These are phyloP conservation scores for Drosophila baimaii DNA, from an alignment of 1,140 invertebrate genomes.

Conservation along the genomic window DNA sequence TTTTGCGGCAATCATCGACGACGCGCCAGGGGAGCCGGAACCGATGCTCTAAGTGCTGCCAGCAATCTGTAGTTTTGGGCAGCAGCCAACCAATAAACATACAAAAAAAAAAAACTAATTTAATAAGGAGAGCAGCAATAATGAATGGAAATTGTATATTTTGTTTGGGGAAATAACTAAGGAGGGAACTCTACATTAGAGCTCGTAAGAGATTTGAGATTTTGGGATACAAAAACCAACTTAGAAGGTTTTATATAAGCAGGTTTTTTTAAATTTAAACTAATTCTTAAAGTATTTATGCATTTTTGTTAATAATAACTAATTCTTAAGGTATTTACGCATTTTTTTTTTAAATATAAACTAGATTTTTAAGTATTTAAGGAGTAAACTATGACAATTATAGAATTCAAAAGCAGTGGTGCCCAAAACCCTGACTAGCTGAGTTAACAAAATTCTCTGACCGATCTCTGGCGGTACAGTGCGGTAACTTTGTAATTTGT, in stretches of 20 bases:
- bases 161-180: slow-evolving; percentile 11
- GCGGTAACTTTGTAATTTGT: too few relatives aligned
- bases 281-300: too few relatives aligned
- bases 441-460: too few relatives aligned
- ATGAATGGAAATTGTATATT: slow-evolving; percentile 17
- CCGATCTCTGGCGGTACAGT: too few relatives aligned
- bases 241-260: neutral
- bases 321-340: too few relatives aligned
- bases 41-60: slow-evolving; percentile 57
- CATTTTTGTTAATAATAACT: too few relatives aligned
- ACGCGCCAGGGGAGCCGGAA: slow-evolving; percentile 36
- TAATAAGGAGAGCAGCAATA: slow-evolving; percentile 25
- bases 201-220: neutral
- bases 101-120: slow-evolving; percentile 53
- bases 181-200: neutral
- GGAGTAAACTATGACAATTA: neutral
- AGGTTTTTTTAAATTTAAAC: too few relatives aligned
- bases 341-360: neutral
- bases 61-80: slow-evolving; percentile 49
- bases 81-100: slow-evolving; percentile 49
- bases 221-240: neutral
- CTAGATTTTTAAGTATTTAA: neutral
- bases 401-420: neutral
- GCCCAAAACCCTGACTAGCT: too few relatives aligned
- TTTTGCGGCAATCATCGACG: slow-evolving; percentile 70